These are phyloP conservation scores for Saguinus midas DNA, from an alignment of 2,113 vertebrate species.

Conservation along the genomic window DNA sequence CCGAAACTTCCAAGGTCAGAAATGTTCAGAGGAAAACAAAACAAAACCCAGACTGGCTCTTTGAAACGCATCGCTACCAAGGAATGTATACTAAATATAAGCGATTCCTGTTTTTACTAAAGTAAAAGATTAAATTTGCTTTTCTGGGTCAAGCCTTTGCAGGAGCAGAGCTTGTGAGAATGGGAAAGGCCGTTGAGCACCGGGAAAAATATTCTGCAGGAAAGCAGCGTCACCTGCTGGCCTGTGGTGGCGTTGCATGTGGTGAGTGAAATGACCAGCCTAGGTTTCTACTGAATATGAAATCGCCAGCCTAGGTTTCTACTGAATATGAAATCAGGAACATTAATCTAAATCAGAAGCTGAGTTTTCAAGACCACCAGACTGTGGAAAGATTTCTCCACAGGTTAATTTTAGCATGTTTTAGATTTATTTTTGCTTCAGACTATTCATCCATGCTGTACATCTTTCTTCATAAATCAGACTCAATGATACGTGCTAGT, in stretches of 20 bases:
- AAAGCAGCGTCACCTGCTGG: constrained; percentile 80
- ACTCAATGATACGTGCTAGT: neutral
- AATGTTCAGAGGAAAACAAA: neutral
- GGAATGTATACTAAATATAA: neutral
- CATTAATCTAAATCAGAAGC: neutral
- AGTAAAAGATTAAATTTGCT: neutral
- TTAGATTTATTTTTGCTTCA: neutral
- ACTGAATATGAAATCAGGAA: neutral
- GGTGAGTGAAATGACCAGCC: neutral
- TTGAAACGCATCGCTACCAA: neutral
- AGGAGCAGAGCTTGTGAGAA: neutral
- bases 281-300: neutral
- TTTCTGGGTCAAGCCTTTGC: neutral
- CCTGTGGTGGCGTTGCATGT: rapidly evolving
- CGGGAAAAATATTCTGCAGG: neutral
- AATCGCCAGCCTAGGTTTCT: neutral
- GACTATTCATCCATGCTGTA: neutral
- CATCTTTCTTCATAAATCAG: constrained; percentile 8
- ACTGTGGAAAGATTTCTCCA: neutral
- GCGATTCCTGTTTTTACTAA: neutral
- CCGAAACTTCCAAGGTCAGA: neutral
- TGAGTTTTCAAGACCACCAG: neutral
- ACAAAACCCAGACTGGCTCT: neutral
- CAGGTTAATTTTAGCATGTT: neutral
- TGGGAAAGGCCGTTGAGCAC: rapidly evolving